Base-by-base conservation (phyloP, 1,140 invertebrate genomes). In the Subanguina moxae region DNA sequence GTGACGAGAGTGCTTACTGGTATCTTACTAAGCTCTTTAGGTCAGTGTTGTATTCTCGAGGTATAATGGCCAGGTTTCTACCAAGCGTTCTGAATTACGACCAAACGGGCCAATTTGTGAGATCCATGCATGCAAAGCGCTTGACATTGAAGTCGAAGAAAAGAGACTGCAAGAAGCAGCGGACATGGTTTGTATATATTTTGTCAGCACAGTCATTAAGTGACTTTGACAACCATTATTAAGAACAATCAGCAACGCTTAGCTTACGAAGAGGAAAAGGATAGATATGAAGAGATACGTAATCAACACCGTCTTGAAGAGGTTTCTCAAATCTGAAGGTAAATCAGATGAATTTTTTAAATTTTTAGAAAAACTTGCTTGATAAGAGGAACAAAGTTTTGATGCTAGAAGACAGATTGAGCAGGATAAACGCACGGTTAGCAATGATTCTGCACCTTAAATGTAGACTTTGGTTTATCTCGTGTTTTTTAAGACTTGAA, bases 41-140 rank as follows among this genome's bases (percentile, higher is more conserved):
- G 48, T 72, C 32, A 43, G 63, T 3, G 61, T 72, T 17, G 32
- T 21, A 19, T 67, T 68, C 13, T 72, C 70, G 17, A 43, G 59
- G 30, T 75, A 65, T 52, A 32, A 63, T 21, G 13, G 21, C 11
- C 30, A 48, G 19, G 19, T 46, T 13, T 62, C 63, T 19, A 58
- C 62, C 21, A 57, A 65, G n/a, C 62, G 71, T n/a, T 59, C 25
- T 59, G 21, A 57, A 23, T 57, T 72, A 25, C 3, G 48, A 52
- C n/a, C n/a, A 21, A 52, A 19, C 8, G 48, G 48, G 1, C 23
- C 48, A 52, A 21, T 25, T 21, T 21, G 48, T 52, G 48, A 52
- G 17, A 52, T 52, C 8, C 48, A 52, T 52, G n/a, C 48, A 15
- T 21, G 23, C 8, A 19, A 56, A 15, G n/a, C 48, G 8, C 25